Base-by-base conservation (phyloP, 2,888 invertebrate genomes). In the Drosophila formosana region DNA sequence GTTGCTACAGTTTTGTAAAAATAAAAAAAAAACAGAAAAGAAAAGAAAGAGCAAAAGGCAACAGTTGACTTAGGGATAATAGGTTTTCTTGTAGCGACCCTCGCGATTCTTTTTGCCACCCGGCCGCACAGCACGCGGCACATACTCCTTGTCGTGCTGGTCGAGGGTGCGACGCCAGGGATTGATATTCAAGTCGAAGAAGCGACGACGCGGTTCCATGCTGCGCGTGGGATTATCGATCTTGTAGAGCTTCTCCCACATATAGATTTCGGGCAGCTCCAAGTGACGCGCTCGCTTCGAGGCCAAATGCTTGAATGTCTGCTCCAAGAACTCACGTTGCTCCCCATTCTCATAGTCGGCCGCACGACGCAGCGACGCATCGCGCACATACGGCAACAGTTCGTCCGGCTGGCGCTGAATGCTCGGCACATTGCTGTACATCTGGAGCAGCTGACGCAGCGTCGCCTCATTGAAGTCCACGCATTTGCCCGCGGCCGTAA, bases 181-280 rank as follows among this genome's bases (percentile, higher is more conserved):
- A 91, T 95, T 94, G 23, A 94, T 91, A n/a, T 92, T 92, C 62
- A 94, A 91, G 91, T 97, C 96, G 91, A 96, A 97, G 84, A 95
- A 95, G 52, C 96, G 94, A 57, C 94, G 93, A 80, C 93, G 95
- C 6, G 95, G 93, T 55, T 97, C 97, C 92, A 95, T 91, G 51
- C 94, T 94, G 69, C 96, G 93, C 0, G 95, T 96, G 9, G 96
- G 94, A 83, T 95, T 93, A 88, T 95, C 93, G 23, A 96, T 94
- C 91, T 96, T 96, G 90, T 97, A 98, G 72, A 98, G 96, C 75
- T 94, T 94, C 89, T 97, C 97, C 97, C 97, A 98, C 63, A 95
- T 91, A 86, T 96, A 96, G 37, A 95, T 93, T 93, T 97, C 97
- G 25, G 96, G 96, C 9, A 92, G 66, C 47, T 94, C 91, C 23